phyloP scores from a whole-genome alignment of 1,140 invertebrate species.

The Cataglyphis hispanica region DNA sequence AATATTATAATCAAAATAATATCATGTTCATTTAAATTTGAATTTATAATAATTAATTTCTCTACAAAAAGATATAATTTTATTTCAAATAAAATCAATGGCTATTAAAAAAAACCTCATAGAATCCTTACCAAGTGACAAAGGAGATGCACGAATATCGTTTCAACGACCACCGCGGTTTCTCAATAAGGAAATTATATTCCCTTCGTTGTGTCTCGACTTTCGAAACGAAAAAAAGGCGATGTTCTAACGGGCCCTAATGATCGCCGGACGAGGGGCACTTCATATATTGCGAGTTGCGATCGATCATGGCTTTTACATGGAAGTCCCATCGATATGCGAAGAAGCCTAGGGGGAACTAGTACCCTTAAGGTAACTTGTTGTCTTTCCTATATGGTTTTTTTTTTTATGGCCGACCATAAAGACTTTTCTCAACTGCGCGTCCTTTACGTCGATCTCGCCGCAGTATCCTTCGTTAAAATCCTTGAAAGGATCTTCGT shows the following conservation, averaged over 20 bases:
- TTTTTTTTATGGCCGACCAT: not conserved
- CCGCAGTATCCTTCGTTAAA: slow-evolving; percentile 5
- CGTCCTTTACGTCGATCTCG: slow-evolving; percentile 18
- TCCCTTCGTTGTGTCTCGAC: slow-evolving; percentile 5
- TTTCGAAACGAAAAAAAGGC: slow-evolving; percentile 57
- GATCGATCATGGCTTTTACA: slow-evolving; percentile 42
- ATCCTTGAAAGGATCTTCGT: slow-evolving; percentile 50
- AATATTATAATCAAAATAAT: too few species aligned
- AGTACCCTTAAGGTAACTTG: slow-evolving; percentile 64
- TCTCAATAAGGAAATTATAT: slow-evolving; percentile 46
- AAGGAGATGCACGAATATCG: not conserved
- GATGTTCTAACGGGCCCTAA: slow-evolving; percentile 61
- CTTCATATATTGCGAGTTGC: slow-evolving; percentile 46
- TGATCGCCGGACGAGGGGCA: slow-evolving; percentile 36
- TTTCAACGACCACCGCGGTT: slow-evolving; percentile 9
- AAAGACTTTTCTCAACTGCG: slow-evolving; percentile 32
- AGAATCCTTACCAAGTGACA: not conserved
- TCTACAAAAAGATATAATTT: too few species aligned
- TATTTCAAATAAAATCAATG: too few species aligned
- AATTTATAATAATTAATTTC: too few species aligned
- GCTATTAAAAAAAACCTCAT: not conserved
- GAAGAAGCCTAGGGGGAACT: slow-evolving; percentile 39
- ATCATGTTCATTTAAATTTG: too few species aligned
- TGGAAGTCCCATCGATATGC: slow-evolving; percentile 24
- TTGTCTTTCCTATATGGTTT: not conserved